These are phyloP conservation scores for Piprites chloris DNA, from an alignment of 2,113 vertebrate genomes.

Conservation along the genomic window DNA sequence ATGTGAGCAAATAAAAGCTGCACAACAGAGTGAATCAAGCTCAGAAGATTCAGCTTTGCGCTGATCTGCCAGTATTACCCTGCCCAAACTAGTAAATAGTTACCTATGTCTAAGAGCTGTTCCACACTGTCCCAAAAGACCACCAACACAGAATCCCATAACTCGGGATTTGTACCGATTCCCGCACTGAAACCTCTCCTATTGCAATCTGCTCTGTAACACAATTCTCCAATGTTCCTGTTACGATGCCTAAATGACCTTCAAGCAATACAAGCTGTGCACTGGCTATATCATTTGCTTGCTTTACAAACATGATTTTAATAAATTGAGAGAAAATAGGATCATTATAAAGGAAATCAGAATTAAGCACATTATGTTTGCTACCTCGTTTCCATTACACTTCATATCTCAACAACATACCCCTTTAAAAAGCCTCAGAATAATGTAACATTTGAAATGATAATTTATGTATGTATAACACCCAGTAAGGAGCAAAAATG, in stretches of 20 bases:
- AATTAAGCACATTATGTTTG: background rate
- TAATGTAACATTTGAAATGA: background rate
- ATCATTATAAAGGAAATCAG: background rate
- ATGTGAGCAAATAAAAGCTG: background rate
- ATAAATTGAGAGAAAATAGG: background rate
- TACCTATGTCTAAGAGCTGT: background rate
- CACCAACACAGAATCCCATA: background rate
- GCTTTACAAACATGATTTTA: background rate
- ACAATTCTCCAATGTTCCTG: background rate
- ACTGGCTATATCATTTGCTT: background rate
- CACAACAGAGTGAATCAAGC: background rate
- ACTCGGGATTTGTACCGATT: background rate
- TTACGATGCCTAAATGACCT: background rate
- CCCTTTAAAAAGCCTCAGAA: background rate
- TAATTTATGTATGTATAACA: background rate
- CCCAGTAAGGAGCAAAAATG: background rate
- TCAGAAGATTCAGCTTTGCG: background rate
- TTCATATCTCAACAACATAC: background rate
- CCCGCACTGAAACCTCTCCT: background rate
- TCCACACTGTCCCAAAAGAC: background rate
- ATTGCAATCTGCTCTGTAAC: background rate
- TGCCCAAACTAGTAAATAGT: background rate
- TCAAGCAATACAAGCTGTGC: fast-evolving
- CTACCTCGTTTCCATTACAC: background rate
- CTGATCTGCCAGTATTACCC: background rate